Evolutionary conservation across 2,888 invertebrate species (phyloP).

Genomic region (Xestoiulus laeticollis): DNA sequence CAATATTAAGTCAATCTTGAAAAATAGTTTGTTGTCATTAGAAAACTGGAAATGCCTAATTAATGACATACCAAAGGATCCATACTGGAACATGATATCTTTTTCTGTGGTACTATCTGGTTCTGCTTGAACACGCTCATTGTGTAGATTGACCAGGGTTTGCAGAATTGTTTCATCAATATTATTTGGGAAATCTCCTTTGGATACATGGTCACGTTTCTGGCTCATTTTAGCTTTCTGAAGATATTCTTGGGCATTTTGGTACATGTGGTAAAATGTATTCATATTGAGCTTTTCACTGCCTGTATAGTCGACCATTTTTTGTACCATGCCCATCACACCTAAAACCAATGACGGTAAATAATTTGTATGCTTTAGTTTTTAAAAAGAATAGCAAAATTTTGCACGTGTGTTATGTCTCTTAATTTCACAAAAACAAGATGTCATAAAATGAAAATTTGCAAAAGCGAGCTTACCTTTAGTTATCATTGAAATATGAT

Average conservation of each 20-base stretch:
- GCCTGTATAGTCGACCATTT: background rate
- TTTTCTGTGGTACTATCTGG: background rate
- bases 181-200: background rate
- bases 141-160: background rate
- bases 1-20: background rate
- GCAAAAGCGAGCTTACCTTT: background rate
- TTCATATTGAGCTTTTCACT: background rate
- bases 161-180: background rate
- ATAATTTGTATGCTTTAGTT: background rate
- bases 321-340: background rate
- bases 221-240: background rate
- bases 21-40: no score
- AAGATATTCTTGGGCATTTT: background rate
- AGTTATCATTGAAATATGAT: background rate
- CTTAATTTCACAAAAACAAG: no score
- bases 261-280: background rate
- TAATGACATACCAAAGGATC: background rate
- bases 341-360: background rate
- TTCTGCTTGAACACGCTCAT: background rate
- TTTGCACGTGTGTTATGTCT: no score
- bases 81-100: background rate
- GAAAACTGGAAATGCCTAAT: no score
- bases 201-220: background rate
- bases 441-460: no score
- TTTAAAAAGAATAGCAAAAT: no score